These are phyloP conservation scores for Ophion ellenae DNA, from an alignment of 2,888 invertebrate species.

Conservation along the genomic window DNA sequence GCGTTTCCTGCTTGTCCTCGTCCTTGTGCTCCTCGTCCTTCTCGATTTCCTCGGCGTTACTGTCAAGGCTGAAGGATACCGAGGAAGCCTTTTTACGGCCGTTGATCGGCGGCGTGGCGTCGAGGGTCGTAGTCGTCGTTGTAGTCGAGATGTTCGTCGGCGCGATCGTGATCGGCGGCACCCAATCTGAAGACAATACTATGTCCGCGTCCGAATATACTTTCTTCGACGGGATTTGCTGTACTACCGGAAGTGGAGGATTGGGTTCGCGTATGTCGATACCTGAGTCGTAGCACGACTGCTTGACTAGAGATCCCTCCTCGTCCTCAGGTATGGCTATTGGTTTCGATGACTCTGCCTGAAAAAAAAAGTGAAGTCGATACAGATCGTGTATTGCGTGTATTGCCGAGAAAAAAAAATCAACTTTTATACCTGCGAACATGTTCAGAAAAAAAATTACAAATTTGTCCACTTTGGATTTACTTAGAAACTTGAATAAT, in stretches of 20 bases:
- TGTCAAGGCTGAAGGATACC: conserved; percentile 90
- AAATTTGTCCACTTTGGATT: not conserved
- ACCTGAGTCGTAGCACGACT: conserved; percentile 95
- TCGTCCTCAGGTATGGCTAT: conserved; percentile 84
- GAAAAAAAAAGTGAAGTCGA: conserved; percentile 19
- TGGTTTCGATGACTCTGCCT: conserved; percentile 80
- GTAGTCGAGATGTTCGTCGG: conserved; percentile 87
- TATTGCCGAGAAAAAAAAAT: too few species aligned
- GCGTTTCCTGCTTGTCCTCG: conserved; percentile 85
- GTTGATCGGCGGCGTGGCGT: conserved; percentile 82
- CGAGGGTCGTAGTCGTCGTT: conserved; percentile 85
- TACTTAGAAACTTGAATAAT: not conserved
- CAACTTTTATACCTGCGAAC: too few species aligned
- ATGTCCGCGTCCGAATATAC: conserved; percentile 95
- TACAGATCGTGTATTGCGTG: not conserved
- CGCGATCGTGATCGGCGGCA: conserved; percentile 92
- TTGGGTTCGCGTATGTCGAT: conserved; percentile 93
- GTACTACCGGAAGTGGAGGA: conserved; percentile 86
- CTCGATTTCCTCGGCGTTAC: conserved; percentile 83
- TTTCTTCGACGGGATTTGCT: conserved; percentile 88
- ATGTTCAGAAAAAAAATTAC: not conserved
- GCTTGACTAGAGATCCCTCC: conserved; percentile 90
- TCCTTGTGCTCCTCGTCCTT: conserved; percentile 86
- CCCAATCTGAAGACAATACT: conserved; percentile 94
- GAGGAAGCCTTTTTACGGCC: conserved; percentile 89